phyloP scores from a whole-genome alignment of 1,140 invertebrate genomes.

The Vollenhovia emeryi region DNA sequence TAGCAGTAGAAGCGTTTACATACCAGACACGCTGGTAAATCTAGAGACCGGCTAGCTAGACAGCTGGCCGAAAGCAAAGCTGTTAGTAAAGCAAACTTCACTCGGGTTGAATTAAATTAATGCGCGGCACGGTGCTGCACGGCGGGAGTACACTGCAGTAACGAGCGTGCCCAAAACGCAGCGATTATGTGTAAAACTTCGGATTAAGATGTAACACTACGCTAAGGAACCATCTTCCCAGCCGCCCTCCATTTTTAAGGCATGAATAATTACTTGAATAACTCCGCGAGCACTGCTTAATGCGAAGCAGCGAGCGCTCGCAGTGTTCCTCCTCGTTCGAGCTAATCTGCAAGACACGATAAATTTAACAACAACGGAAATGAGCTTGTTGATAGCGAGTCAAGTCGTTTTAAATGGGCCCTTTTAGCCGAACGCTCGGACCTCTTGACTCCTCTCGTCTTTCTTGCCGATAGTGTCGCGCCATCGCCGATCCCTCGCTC shows the following conservation, averaged over 20 bases:
- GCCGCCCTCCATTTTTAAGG: conserved; percentile 26
- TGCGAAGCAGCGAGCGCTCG: background rate
- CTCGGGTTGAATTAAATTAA: conserved; percentile 58
- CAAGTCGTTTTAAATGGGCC: background rate
- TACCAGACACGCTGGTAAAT: conserved; percentile 43
- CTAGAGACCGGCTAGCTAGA: conserved; percentile 52
- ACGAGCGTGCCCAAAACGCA: conserved; percentile 42
- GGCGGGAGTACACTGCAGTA: conserved; percentile 46
- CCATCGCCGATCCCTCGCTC: background rate
- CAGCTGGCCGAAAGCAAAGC: conserved; percentile 56
- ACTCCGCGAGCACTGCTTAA: conserved; percentile 23
- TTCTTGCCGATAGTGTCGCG: conserved; percentile 26
- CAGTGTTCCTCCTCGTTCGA: background rate
- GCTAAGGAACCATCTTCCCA: conserved; percentile 2
- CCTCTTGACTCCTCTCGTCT: conserved; percentile 44
- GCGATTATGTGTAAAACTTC: conserved; percentile 59
- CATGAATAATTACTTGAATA: conserved; percentile 49
- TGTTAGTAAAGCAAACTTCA: conserved; percentile 62
- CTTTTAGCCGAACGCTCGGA: conserved; percentile 43
- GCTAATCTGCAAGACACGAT: background rate
- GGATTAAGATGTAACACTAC: conserved; percentile 55
- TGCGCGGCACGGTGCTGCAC: conserved; percentile 26
- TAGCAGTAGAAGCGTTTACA: conserved; percentile 43
- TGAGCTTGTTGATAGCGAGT: background rate
- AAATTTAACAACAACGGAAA: conserved; percentile 21